Evolutionary conservation across 2,113 vertebrate species (phyloP), one percentile per base, ranked within the genome.

Genomic region (Cygnus atratus): DNA sequence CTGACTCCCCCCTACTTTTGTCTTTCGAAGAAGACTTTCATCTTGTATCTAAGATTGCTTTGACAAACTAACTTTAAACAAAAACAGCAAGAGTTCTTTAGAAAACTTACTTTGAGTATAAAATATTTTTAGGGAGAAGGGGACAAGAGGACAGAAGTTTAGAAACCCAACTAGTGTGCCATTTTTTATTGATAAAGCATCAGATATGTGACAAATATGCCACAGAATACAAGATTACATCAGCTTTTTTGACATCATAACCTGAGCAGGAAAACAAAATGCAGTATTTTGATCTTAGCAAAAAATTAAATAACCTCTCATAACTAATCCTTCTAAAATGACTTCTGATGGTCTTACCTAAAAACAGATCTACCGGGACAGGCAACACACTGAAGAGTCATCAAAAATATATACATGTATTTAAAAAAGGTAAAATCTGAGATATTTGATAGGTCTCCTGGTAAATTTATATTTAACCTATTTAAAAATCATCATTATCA

Each of bases 11-110:
- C 91, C 68, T 79, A 55, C 20, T 87, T 88, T 20, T 54, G 20
- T 26, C 62, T 96, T 92, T 88, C 68, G 84, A 84, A 57, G 80
- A 92, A 78, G 52, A 67, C 35, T 84, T 86, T 77, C 59, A 86
- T 96, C 82, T 91, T 79, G 28, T 63, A 65, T 77, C 62, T 74
- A 75, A 78, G 83, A 65, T 24, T 78, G 44, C 28, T 86, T 58
- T 87, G 73, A 93, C 48, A 91, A 65, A 88, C 6, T 26, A 92
- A 74, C 37, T 92, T 93, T 43, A 93, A 90, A 80, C 55, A 88
- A 88, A 90, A 88, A 1, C 19, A 88, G 61, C 7, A 10, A 62
- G 52, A 62, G 70, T 41, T 83, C 46, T 76, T 87, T 48, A 46
- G 61, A 96, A 46, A 94, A 67, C 25, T 19, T 72, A 72, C 76